Conservation (phyloP, 2,888 invertebrate genomes). For the Drosophila acutilabella region DNA sequence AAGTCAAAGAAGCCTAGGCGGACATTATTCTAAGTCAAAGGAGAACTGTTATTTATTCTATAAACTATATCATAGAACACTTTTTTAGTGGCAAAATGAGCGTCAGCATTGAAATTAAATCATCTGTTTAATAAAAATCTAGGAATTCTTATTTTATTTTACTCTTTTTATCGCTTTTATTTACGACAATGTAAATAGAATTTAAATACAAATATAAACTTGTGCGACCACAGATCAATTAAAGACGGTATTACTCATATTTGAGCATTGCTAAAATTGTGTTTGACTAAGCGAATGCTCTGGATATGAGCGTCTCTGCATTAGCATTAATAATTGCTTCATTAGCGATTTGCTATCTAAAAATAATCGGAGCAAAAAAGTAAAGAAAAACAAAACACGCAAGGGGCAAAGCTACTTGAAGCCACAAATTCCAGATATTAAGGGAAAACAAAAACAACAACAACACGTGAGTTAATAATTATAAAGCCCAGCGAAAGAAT, state of each 20-base stretch:
- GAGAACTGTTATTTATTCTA: too few relatives aligned
- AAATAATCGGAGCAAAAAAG: constrained; percentile 31
- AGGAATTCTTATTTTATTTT: too few relatives aligned
- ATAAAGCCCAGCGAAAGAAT: constrained; percentile 17
- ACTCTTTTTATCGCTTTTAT: background rate
- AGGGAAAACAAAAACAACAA: constrained; percentile 8
- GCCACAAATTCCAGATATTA: constrained; percentile 22
- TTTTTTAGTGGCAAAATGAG: too few relatives aligned
- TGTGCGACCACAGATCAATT: constrained; percentile 29
- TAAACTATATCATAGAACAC: too few relatives aligned
- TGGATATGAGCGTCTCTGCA: constrained; percentile 26
- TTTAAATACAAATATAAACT: background rate
- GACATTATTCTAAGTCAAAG: too few relatives aligned
- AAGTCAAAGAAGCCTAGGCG: too few relatives aligned
- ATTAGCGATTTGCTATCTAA: constrained; percentile 42
- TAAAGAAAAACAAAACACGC: constrained; percentile 26
- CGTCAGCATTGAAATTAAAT: too few relatives aligned
- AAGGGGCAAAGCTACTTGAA: constrained; percentile 5
- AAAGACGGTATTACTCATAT: constrained; percentile 28
- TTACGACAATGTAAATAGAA: background rate
- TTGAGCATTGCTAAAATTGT: constrained; percentile 12
- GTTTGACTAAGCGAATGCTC: constrained; percentile 10
- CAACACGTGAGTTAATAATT: constrained; percentile 5
- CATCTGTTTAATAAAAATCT: too few relatives aligned
- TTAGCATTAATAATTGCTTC: constrained; percentile 45